Percentiles rank a stretch among this genome's conserved stretches.
These are phyloP conservation scores for Spicauda simplicius DNA, from an alignment of 2,888 invertebrate species.

Conservation along the genomic window DNA sequence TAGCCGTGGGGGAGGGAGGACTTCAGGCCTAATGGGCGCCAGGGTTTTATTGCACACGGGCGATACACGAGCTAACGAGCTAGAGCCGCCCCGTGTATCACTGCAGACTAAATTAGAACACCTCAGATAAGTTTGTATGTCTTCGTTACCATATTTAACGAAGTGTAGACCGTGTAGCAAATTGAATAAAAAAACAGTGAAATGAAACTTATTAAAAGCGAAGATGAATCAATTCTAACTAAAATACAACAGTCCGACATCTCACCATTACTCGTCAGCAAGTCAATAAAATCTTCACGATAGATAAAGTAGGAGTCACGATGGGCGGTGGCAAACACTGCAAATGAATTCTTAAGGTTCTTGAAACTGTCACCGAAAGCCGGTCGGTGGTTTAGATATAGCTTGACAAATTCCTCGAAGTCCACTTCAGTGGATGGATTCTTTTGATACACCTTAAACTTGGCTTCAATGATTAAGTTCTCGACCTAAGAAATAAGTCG, in stretches of 20 bases:
- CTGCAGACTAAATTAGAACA: too few species aligned
- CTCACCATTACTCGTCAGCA: constrained; percentile 65
- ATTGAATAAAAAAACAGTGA: too few species aligned
- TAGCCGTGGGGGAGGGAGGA: too few species aligned
- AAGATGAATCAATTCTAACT: not conserved
- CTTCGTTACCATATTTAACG: too few species aligned
- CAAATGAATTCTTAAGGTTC: constrained; percentile 78
- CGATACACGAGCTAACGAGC: too few species aligned
- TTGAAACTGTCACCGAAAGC: constrained; percentile 79
- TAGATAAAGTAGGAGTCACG: constrained; percentile 52
- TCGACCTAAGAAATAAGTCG: constrained; percentile 74
- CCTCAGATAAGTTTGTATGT: too few species aligned
- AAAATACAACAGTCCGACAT: not conserved
- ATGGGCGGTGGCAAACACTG: constrained; percentile 60
- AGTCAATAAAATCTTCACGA: constrained; percentile 70
- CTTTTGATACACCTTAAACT: constrained; percentile 78
- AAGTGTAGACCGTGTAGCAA: too few species aligned
- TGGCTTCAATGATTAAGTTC: constrained; percentile 85
- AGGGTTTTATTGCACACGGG: too few species aligned
- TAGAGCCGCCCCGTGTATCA: too few species aligned
- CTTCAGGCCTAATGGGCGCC: too few species aligned
- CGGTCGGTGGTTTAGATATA: constrained; percentile 88
- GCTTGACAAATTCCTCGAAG: constrained; percentile 87
- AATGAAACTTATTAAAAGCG: too few species aligned
- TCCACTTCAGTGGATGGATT: constrained; percentile 82